Evolutionary conservation across 2,797 vertebrate genomes (phyloP).

Genomic region (Dendrocincla fuliginosa): DNA sequence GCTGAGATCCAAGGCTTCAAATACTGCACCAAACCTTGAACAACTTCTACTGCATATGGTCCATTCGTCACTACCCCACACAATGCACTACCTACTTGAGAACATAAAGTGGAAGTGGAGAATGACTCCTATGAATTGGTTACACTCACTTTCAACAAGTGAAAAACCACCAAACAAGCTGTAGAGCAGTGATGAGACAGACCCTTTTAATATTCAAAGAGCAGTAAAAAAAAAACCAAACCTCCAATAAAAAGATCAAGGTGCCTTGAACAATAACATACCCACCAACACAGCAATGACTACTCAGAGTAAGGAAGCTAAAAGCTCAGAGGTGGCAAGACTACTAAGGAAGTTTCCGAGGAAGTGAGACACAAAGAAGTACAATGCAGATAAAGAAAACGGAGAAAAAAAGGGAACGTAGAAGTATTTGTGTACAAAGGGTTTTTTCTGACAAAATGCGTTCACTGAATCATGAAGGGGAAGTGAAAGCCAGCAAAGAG

Average conservation of each 20-base stretch:
- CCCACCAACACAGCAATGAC: background rate
- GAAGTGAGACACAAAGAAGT: conserved; percentile 30
- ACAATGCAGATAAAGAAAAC: background rate
- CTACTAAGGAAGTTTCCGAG: conserved; percentile 49
- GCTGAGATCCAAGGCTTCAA: background rate
- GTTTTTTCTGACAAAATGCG: conserved; percentile 24
- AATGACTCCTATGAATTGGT: background rate
- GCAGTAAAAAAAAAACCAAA: background rate
- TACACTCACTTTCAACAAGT: background rate
- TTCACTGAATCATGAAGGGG: conserved; percentile 7
- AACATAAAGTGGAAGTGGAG: background rate
- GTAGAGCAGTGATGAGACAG: background rate
- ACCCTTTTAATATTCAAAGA: conserved; percentile 35
- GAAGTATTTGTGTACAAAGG: background rate
- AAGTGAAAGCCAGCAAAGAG: conserved; percentile 61
- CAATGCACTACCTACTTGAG: background rate
- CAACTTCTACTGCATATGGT: background rate
- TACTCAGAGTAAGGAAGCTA: background rate
- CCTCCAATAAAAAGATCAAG: conserved; percentile 55
- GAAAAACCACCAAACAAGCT: conserved; percentile 15
- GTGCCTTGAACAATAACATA: conserved; percentile 25
- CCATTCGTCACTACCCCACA: background rate
- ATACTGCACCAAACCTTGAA: background rate
- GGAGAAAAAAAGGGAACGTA: conserved; percentile 5
- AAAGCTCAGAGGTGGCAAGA: conserved; percentile 39